These are phyloP conservation scores for Phainopepla nitens DNA, from an alignment of 2,113 vertebrate genomes.

Conservation along the genomic window DNA sequence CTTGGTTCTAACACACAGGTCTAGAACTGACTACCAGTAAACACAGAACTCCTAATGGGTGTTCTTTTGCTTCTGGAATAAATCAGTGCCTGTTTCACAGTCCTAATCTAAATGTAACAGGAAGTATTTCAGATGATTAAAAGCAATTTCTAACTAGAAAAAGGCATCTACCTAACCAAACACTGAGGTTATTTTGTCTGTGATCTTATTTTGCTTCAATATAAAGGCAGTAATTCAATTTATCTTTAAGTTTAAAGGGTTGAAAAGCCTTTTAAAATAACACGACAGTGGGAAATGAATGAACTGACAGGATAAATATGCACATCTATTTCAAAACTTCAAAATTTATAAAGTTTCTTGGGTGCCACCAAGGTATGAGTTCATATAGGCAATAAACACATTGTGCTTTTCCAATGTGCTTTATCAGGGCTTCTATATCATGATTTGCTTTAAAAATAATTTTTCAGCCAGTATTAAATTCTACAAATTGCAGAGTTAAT, in stretches of 20 bases:
- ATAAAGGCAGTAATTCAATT: neutral
- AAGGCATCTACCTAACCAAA: neutral
- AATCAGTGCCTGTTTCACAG: neutral
- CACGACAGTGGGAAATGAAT: neutral
- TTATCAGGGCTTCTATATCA: neutral
- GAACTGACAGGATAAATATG: neutral
- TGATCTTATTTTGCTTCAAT: conserved; percentile 1
- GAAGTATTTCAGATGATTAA: neutral
- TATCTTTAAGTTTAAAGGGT: conserved; percentile 12
- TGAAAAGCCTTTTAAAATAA: neutral
- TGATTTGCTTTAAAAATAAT: neutral
- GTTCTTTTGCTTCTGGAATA: neutral
- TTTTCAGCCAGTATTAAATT: conserved; percentile 26
- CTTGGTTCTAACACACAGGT: neutral
- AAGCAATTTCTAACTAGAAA: neutral
- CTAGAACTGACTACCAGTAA: neutral
- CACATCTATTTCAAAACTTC: conserved; percentile 14
- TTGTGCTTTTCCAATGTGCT: neutral
- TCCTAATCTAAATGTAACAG: neutral
- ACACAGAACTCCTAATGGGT: neutral
- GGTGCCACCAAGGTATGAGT: neutral
- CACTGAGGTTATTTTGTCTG: neutral
- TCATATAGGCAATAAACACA: neutral
- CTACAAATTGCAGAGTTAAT: conserved; percentile 11
- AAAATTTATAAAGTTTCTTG: neutral